phyloP scores from a whole-genome alignment of 2,797 vertebrate species.

The Syndactyla subalaris region DNA sequence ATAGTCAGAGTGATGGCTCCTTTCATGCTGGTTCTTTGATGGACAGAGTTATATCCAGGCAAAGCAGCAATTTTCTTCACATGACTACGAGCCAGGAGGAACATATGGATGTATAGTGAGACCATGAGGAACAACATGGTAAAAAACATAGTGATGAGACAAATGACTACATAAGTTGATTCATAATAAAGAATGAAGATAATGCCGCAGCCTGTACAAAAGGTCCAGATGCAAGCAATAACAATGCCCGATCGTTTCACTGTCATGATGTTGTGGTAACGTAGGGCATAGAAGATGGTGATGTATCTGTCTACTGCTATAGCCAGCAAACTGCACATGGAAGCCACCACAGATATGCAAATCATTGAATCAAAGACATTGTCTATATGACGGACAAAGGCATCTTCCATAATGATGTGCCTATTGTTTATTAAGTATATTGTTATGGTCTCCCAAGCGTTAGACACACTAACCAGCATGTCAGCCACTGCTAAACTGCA shows the following conservation, averaged over 20 bases:
- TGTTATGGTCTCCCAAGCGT: slow-evolving; percentile 82
- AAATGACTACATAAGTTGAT: slow-evolving; percentile 78
- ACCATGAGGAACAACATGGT: slow-evolving; percentile 82
- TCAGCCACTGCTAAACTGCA: slow-evolving; percentile 83
- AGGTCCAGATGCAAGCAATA: slow-evolving; percentile 79
- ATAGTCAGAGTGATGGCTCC: slow-evolving; percentile 80
- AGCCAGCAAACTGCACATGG: slow-evolving; percentile 83
- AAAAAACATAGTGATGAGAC: slow-evolving; percentile 83
- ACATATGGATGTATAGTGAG: slow-evolving; percentile 83
- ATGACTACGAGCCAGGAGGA: slow-evolving; percentile 79
- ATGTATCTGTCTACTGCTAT: slow-evolving; percentile 81
- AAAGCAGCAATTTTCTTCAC: slow-evolving; percentile 78
- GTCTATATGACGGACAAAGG: slow-evolving; percentile 80
- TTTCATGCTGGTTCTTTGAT: slow-evolving; percentile 77
- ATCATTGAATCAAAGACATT: slow-evolving; percentile 84
- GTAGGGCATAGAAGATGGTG: slow-evolving; percentile 82
- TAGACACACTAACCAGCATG: slow-evolving; percentile 82
- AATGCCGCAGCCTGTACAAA: slow-evolving; percentile 80
- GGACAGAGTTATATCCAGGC: slow-evolving; percentile 70
- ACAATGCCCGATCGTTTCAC: slow-evolving; percentile 73
- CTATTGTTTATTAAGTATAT: slow-evolving; percentile 80
- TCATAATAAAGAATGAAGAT: slow-evolving; percentile 82
- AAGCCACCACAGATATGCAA: slow-evolving; percentile 83
- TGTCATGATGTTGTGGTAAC: slow-evolving; percentile 82
- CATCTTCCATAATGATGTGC: slow-evolving; percentile 79